These are phyloP conservation scores for Hermaeophaga mercurialis DNA, from an alignment of 2,888 invertebrate genomes.

Conservation along the genomic window DNA sequence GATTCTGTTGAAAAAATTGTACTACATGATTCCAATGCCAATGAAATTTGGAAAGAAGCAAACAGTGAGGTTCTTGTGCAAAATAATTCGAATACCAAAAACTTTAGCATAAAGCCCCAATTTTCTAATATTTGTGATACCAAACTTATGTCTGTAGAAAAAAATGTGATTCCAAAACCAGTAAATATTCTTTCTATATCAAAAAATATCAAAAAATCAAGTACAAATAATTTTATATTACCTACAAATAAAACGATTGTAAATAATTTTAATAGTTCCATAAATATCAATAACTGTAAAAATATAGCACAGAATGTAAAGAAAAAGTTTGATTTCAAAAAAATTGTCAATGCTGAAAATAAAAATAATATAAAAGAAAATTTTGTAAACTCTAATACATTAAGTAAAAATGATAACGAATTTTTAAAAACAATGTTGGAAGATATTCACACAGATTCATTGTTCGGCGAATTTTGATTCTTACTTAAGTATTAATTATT, in stretches of 20 bases:
- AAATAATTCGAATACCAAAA: background rate
- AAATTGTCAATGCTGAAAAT: too few relatives aligned
- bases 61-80: background rate
- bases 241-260: background rate
- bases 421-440: slow-evolving; percentile 43
- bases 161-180: background rate
- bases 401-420: slow-evolving; percentile 38
- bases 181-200: too few relatives aligned
- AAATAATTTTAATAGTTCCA: background rate
- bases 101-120: background rate
- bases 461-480: slow-evolving; percentile 47
- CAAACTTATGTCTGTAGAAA: background rate
- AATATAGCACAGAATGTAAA: background rate
- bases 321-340: slow-evolving; percentile 25
- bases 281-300: too few relatives aligned
- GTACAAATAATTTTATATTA: background rate
- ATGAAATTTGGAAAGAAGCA: slow-evolving; percentile 29
- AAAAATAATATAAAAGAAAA: too few relatives aligned
- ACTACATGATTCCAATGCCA: slow-evolving; percentile 17
- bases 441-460: slow-evolving; percentile 44
- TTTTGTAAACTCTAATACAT: background rate
- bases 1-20: slow-evolving; percentile 27
- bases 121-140: background rate
- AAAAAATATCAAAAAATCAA: too few relatives aligned
- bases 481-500: too few relatives aligned